Base-by-base conservation (phyloP, 2,113 vertebrate genomes). In the Atlantisia rogersi region DNA sequence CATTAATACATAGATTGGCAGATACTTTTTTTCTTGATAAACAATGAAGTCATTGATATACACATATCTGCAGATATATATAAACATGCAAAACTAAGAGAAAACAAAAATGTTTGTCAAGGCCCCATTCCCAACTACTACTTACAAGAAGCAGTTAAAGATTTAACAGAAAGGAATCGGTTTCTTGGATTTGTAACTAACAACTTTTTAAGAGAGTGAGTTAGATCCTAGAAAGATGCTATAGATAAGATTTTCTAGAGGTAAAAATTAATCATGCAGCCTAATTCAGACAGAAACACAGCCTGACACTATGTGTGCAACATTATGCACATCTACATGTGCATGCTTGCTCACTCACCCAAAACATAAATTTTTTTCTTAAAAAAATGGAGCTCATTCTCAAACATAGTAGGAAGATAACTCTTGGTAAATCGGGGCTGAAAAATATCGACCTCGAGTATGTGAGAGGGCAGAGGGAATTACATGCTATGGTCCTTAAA, bases 21-120 rank as follows among this genome's bases (percentile, higher is more conserved):
- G 20, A 58, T 53, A 15, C 67, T 81, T 85, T 85, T 64, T 84
- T 8, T 25, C n/a, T 75, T 73, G 32, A 52, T 77, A 88, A 88
- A 94, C 48, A 96, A 69, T 76, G 29, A 88, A 88, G 17, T 94
- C 59, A 62, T 89, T 96, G 42, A 83, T 90, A 60, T n/a, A 52
- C 5, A 29, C 5, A 1, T 68, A 90, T 65, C 80, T 95, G 11
- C 40, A 92, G 31, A 79, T 65, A 83, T 10, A 29, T 75, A 64
- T 86, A 92, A 71, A 65, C 39, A 50, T 15, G 14, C 14, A 94
- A 81, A 96, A 50, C 37, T 63, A 39, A 67, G 68, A 77, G 82
- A 73, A 90, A 85, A 90, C 3, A 3, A 55, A 93, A 91, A 40
- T 80, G 46, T 95, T 94, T 94, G 65, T 83, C 20, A 4, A 93